phyloP scores from a whole-genome alignment of 2,113 vertebrate genomes.

The Verasper variegatus region DNA sequence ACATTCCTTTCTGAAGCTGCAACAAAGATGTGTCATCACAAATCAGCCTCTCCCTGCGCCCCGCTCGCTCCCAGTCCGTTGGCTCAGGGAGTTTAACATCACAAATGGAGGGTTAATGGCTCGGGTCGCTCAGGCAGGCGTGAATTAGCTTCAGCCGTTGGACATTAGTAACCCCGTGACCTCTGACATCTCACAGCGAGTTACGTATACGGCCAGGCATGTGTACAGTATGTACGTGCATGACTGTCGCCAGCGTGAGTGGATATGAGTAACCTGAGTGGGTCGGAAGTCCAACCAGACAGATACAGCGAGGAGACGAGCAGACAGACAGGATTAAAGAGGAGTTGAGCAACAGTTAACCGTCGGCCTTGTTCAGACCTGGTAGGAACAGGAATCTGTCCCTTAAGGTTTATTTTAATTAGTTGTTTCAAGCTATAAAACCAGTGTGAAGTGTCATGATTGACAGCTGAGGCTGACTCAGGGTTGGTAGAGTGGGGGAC shows the following conservation, averaged over 20 bases:
- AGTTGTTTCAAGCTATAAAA: too few species aligned
- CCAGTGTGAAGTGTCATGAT: too few species aligned
- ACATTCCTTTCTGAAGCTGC: constrained; percentile 48
- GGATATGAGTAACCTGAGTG: background rate
- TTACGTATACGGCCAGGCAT: background rate
- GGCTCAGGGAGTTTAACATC: constrained; percentile 20
- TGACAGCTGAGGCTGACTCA: too few species aligned
- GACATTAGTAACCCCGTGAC: constrained; percentile 32
- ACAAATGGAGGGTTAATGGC: constrained; percentile 61
- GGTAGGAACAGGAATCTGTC: too few species aligned
- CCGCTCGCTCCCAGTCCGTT: background rate
- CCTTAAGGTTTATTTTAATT: too few species aligned
- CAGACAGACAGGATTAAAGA: background rate
- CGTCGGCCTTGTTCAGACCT: too few species aligned
- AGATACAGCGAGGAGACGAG: too few species aligned
- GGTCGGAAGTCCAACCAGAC: too few species aligned
- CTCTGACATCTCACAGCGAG: constrained; percentile 17
- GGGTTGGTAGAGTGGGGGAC: too few species aligned
- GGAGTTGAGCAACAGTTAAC: too few species aligned
- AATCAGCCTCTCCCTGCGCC: constrained; percentile 31
- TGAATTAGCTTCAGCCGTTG: constrained; percentile 35
- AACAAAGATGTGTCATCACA: constrained; percentile 40
- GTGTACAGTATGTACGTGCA: background rate
- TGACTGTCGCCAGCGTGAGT: background rate
- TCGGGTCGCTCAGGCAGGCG: constrained; percentile 31